These are phyloP conservation scores for Tetropium fuscum DNA, from an alignment of 2,888 invertebrate genomes.

Conservation along the genomic window DNA sequence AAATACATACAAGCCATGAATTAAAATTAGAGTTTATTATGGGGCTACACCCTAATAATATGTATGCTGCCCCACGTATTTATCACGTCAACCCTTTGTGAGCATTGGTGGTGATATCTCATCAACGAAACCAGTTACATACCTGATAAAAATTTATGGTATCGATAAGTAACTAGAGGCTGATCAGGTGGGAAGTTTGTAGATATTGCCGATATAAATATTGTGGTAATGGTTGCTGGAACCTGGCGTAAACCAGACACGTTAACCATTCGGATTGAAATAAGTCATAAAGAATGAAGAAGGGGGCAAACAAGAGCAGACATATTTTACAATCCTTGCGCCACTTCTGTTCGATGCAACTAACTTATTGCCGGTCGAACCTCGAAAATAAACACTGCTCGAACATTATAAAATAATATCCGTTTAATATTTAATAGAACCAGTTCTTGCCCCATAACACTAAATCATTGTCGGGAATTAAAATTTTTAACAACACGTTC, in stretches of 20 bases:
- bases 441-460: slow-evolving; percentile 58
- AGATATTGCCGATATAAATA: slow-evolving; percentile 45
- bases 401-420: slow-evolving; percentile 48
- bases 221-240: slow-evolving; percentile 43
- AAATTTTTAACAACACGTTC: slow-evolving; percentile 58
- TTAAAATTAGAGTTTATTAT: not conserved
- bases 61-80: slow-evolving; percentile 10
- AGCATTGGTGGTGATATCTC: slow-evolving; percentile 17
- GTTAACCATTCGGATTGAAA: slow-evolving; percentile 46
- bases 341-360: slow-evolving; percentile 52
- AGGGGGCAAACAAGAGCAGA: slow-evolving; percentile 52
- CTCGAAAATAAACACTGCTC: slow-evolving; percentile 29
- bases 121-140: slow-evolving; percentile 29
- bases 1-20: too few relatives aligned
- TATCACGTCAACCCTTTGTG: slow-evolving; percentile 8
- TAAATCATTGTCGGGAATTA: slow-evolving; percentile 63
- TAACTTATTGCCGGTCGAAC: slow-evolving; percentile 24
- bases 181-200: slow-evolving; percentile 37
- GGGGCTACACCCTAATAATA: not conserved
- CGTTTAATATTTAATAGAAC: slow-evolving; percentile 63
- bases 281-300: slow-evolving; percentile 47
- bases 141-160: slow-evolving; percentile 28
- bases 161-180: slow-evolving; percentile 35
- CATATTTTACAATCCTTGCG: slow-evolving; percentile 56
- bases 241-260: slow-evolving; percentile 38